phyloP scores from a whole-genome alignment of 2,888 invertebrate species.

The Agrochola lychnidis region DNA sequence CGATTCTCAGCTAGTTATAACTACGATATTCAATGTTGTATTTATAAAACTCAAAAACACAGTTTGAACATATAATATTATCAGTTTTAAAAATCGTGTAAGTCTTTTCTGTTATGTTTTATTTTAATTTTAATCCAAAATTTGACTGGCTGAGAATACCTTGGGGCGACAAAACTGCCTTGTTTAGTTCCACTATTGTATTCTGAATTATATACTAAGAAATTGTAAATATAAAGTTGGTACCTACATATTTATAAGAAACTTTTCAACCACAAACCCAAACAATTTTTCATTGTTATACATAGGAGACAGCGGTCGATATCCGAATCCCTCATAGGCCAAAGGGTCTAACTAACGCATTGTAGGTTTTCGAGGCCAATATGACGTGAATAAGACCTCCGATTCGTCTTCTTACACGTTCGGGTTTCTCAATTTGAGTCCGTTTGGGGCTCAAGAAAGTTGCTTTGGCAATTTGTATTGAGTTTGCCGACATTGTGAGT shows the following conservation, averaged over 20 bases:
- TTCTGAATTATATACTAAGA: background rate
- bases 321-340: conserved; percentile 67
- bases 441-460: conserved; percentile 59
- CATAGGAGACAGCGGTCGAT: conserved; percentile 60
- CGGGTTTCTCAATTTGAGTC: conserved; percentile 66
- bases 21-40: background rate
- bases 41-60: background rate
- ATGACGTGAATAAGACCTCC: conserved; percentile 72
- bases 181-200: background rate
- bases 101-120: background rate
- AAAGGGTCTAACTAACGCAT: conserved; percentile 74
- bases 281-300: conserved; percentile 62
- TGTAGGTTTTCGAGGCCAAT: conserved; percentile 68
- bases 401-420: conserved; percentile 62
- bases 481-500: conserved; percentile 24
- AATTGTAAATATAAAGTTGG: background rate
- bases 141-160: background rate
- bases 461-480: conserved; percentile 47
- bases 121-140: too few species aligned
- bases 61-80: background rate
- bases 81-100: background rate
- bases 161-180: background rate
- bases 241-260: background rate
- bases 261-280: conserved; percentile 52
- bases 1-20: background rate